Evolutionary conservation across 2,888 invertebrate species (phyloP), one percentile per base, ranked within the genome.

Genomic region (Limnephilus rhombicus): DNA sequence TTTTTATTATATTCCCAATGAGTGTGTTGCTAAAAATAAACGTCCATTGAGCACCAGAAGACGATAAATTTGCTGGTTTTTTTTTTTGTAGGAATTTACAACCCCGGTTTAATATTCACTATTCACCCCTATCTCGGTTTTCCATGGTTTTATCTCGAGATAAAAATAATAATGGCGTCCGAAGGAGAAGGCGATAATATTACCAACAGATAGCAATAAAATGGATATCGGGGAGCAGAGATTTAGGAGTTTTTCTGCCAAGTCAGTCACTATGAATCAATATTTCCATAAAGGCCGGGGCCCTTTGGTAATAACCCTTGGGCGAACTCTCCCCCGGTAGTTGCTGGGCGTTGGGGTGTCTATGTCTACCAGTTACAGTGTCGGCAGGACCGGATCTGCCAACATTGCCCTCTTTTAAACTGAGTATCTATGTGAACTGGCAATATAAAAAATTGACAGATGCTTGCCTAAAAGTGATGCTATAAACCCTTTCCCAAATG

Each of bases 211-310:
- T 93, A 92, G 92, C 93, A 93, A 93, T 93, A 93, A 93, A 92
- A 93, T 90, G 93, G 93, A 93, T 93, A 93, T 91, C 92, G 93
- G 90, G 92, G 90, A 89, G 87, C 91, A 91, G 92, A 93, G 93
- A 93, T 93, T 93, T 93, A 93, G 93, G 93, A 93, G 90, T 93
- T 93, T 93, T 93, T 93, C 93, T 93, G 93, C 93, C 93, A 92
- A 93, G 93, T 93, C 93, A 93, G 93, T 93, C 93, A 93, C 93
- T 93, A 93, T 93, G 93, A 93, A 93, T 93, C 93, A 93, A 93
- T 93, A 93, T 93, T 93, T 93, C 93, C 93, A 93, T 93, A 93
- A 93, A 93, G 93, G 92, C 92, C 88, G 90, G 91, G 83, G 92
- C 93, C 91, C 93, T 91, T 89, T 90, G 85, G 91, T 91, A 93